A percentile compares a stretch with the other conserved stretches of the same genome.
These are phyloP conservation scores for Cephalopholis sonnerati DNA, from an alignment of 2,113 vertebrate genomes.

Conservation along the genomic window DNA sequence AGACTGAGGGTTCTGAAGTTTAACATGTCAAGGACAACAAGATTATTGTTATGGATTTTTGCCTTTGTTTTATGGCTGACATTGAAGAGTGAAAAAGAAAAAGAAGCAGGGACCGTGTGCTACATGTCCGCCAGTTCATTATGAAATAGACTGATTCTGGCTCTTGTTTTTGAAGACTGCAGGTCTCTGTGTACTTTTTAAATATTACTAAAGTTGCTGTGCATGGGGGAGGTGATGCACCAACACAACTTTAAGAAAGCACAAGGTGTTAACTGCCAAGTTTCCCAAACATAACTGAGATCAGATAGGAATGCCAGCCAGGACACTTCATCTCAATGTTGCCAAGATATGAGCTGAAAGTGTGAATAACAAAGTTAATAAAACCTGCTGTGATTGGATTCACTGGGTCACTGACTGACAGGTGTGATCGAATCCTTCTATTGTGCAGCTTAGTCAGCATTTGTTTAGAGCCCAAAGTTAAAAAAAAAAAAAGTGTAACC, in stretches of 20 bases:
- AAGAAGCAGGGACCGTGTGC: not conserved
- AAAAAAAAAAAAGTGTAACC: not conserved
- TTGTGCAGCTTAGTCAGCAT: not conserved
- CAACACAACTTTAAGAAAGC: constrained; percentile 16
- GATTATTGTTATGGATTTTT: constrained; percentile 8
- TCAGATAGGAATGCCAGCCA: not conserved
- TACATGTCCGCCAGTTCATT: not conserved
- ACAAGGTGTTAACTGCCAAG: constrained; percentile 29
- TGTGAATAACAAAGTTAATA: not conserved
- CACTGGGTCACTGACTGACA: not conserved
- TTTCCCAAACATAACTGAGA: not conserved
- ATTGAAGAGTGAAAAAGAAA: constrained; percentile 17
- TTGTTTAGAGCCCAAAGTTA: not conserved
- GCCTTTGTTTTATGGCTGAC: constrained; percentile 19
- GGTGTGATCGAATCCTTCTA: not conserved
- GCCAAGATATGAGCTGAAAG: not conserved
- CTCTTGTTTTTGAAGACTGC: not conserved
- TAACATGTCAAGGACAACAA: constrained; percentile 51
- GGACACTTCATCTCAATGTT: not conserved
- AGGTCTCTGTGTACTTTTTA: not conserved
- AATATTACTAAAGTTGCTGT: not conserved
- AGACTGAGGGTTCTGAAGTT: constrained; percentile 10
- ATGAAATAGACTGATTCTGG: not conserved
- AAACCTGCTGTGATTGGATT: not conserved
- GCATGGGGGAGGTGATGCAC: constrained; percentile 6